These are phyloP conservation scores for Rhagium mordax DNA, from an alignment of 2,888 invertebrate species.

Conservation along the genomic window DNA sequence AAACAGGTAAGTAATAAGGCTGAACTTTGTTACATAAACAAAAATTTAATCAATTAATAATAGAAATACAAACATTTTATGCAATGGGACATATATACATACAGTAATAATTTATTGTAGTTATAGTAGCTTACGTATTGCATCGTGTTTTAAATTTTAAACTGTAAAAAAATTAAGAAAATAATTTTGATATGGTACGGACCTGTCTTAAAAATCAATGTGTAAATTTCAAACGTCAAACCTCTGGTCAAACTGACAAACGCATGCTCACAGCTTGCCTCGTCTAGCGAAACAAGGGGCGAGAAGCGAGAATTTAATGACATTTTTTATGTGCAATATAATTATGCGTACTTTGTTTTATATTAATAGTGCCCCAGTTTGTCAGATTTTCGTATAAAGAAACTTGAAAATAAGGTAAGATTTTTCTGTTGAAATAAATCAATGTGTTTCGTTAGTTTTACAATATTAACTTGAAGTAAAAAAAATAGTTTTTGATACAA, in stretches of 20 bases:
- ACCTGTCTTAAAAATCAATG: conserved; percentile 23
- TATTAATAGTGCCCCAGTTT: not conserved
- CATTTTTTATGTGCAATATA: not conserved
- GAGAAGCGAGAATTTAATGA: not conserved
- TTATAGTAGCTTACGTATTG: no score
- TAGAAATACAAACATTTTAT: not conserved
- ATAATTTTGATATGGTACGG: not conserved
- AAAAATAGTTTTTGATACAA: no score
- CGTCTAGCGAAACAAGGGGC: not conserved
- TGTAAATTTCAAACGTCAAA: conserved; percentile 9
- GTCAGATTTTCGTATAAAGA: not conserved
- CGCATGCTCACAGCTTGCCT: conserved; percentile 22
- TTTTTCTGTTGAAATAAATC: not conserved
- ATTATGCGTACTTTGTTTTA: conserved; percentile 7
- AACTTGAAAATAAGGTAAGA: not conserved
- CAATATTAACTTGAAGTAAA: no score
- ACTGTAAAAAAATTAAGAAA: not conserved
- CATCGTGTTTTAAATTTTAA: not conserved
- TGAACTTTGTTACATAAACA: not conserved
- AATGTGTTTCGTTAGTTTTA: not conserved
- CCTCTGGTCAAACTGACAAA: no score
- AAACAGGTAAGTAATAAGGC: not conserved
- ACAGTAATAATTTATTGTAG: not conserved
- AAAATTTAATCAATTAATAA: not conserved
- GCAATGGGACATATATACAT: not conserved